Percentiles rank a stretch among this genome's conserved stretches.
Evolutionary conservation across 2,888 invertebrate genomes (phyloP).

Genomic region (Drosophila yooni): DNA sequence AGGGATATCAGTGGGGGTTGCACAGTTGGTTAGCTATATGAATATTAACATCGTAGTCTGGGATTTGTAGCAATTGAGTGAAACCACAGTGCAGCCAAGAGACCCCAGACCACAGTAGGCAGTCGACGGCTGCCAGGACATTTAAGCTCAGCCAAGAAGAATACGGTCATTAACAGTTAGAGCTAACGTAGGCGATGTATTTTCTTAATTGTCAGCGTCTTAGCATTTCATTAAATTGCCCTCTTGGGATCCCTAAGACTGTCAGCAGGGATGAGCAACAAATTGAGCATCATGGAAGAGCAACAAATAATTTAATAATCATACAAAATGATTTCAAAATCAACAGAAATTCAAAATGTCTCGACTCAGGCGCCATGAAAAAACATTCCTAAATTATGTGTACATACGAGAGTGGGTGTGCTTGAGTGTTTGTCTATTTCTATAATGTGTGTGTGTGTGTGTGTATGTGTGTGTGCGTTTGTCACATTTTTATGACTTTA

Average conservation of each 20-base stretch:
- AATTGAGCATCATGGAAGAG: conserved; percentile 15
- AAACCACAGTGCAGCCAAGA: conserved; percentile 18
- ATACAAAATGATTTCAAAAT: conserved; percentile 66
- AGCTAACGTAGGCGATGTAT: conserved; percentile 38
- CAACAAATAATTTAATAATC: conserved; percentile 66
- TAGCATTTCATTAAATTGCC: conserved; percentile 47
- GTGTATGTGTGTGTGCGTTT: conserved; percentile 18
- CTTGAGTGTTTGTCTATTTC: conserved; percentile 4
- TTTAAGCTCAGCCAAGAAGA: conserved; percentile 45
- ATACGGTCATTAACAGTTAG: conserved; percentile 37
- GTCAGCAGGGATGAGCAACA: conserved; percentile 17
- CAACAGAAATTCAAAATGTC: conserved; percentile 66
- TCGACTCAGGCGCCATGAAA: conserved; percentile 33
- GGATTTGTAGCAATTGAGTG: conserved; percentile 43
- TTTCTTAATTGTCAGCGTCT: conserved; percentile 65
- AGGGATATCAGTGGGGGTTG: neutral
- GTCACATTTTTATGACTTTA: conserved; percentile 45
- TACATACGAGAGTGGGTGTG: conserved; percentile 43
- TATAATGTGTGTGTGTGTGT: neutral
- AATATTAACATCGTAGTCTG: conserved; percentile 34
- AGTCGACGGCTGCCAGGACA: conserved; percentile 24
- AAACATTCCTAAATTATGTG: conserved; percentile 69
- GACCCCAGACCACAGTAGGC: conserved; percentile 13
- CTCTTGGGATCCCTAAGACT: conserved; percentile 3
- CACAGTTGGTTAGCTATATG: conserved; percentile 18